A percentile compares a stretch with the other conserved stretches of the same genome.
Conservation (phyloP, 2,113 vertebrate species). For the western clawed frog (Xenopus tropicalis) region UCB_Xtro_10.0 CM004443.2:206643001-206643500, state of each 20-base stretch:
- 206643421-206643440: constrained; percentile 68
- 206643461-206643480: constrained; percentile 88
- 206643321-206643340: constrained; percentile 91
- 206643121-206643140: too few species aligned
- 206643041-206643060: background rate
- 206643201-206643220: too few species aligned
- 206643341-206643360: constrained; percentile 89
- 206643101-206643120: too few species aligned
- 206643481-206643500: background rate
- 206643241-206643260: too few species aligned
- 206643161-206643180: too few species aligned
- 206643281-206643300: too few species aligned
- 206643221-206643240: too few species aligned
- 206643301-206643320: constrained; percentile 68
- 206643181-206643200: too few species aligned
- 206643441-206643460: constrained; percentile 95
- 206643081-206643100: too few species aligned
- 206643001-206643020: constrained; percentile 78
- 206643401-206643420: constrained; percentile 56
- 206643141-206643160: too few species aligned
- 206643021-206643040: background rate
- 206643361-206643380: constrained; percentile 92
- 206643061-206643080: too few species aligned
- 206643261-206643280: too few species aligned
- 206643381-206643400: constrained; percentile 80